Evolutionary conservation across 2,888 invertebrate species (phyloP).

Genomic region (Heliconius erato): DNA sequence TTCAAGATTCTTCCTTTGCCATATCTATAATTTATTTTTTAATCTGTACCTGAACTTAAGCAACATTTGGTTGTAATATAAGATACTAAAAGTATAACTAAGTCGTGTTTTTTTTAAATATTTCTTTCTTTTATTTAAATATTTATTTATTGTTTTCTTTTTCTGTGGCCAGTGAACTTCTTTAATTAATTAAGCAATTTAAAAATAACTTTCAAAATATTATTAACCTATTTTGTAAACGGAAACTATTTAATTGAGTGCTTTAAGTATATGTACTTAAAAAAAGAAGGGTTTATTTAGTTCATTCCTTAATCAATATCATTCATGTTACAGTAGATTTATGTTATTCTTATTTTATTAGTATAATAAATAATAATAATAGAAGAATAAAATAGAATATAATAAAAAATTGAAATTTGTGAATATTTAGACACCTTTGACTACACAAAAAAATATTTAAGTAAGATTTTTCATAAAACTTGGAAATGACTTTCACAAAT

Average conservation of each 20-base stretch:
- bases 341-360: neutral
- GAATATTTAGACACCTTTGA: no score
- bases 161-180: neutral
- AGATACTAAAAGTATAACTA: neutral
- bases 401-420: no score
- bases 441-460: no score
- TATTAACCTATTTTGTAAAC: constrained; percentile 25
- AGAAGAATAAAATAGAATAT: no score
- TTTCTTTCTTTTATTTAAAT: neutral
- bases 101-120: neutral
- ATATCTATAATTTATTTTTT: constrained; percentile 16
- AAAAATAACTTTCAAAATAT: neutral
- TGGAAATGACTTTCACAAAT: no score
- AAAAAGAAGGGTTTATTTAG: constrained; percentile 8
- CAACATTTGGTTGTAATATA: constrained; percentile 9
- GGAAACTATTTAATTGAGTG: constrained; percentile 18
- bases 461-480: no score
- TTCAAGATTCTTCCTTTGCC: neutral
- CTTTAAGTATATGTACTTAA: constrained; percentile 36
- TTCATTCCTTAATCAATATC: constrained; percentile 17
- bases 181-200: neutral
- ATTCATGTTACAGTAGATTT: constrained; percentile 5
- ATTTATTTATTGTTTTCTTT: neutral
- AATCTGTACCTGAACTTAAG: constrained; percentile 19
- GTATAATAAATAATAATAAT: no score